Conservation (phyloP, 2,888 invertebrate species). For the Hedychridium roseum region DNA sequence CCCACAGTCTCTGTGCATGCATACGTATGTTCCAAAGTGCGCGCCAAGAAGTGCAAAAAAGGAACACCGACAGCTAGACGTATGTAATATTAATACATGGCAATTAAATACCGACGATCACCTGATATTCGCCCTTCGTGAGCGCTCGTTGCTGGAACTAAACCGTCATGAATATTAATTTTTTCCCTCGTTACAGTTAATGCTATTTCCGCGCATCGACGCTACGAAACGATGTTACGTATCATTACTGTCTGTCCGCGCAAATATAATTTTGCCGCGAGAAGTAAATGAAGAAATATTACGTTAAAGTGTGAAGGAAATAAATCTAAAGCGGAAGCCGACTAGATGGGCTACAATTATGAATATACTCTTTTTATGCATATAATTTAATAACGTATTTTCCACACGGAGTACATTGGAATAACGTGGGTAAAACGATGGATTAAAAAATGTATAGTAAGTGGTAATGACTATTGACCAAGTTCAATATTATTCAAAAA, state of each 20-base stretch:
- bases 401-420: too few species aligned
- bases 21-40: not conserved
- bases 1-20: not conserved
- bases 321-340: not conserved
- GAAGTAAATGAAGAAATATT: not conserved
- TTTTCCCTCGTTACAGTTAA: constrained; percentile 3
- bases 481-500: too few species aligned
- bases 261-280: too few species aligned
- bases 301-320: not conserved
- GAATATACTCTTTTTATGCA: too few species aligned
- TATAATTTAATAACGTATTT: too few species aligned
- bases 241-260: too few species aligned
- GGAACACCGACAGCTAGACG: not conserved
- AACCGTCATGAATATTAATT: constrained; percentile 11
- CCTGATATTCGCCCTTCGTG: not conserved
- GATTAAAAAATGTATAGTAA: too few species aligned
- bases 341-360: too few species aligned
- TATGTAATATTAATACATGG: constrained; percentile 8
- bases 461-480: too few species aligned
- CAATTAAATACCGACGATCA: constrained; percentile 6
- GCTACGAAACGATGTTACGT: too few species aligned
- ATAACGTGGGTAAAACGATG: too few species aligned
- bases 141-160: constrained; percentile 2
- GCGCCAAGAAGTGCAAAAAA: not conserved
- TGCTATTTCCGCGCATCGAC: constrained; percentile 37